Evolutionary conservation across 2,888 invertebrate genomes (phyloP).

Genomic region (Malthinus seriepunctatus): DNA sequence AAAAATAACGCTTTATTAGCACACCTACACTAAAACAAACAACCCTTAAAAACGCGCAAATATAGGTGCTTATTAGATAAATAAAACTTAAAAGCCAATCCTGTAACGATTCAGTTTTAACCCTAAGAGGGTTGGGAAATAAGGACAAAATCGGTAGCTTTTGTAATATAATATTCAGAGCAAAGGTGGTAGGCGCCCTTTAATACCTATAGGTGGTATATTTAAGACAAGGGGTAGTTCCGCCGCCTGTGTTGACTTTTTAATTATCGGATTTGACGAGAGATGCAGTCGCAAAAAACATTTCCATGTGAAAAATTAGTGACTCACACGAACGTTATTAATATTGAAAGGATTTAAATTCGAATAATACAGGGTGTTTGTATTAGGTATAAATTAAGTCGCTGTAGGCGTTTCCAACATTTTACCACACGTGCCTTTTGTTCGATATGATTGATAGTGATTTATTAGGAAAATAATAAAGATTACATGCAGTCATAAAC

Average conservation of each 20-base stretch:
- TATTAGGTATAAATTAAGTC: conserved; percentile 38
- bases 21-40: conserved; percentile 27
- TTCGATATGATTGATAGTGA: conserved; percentile 48
- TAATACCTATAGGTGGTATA: conserved; percentile 15
- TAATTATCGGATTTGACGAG: conserved; percentile 7
- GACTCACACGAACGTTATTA: conserved; percentile 12
- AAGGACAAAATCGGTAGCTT: conserved; percentile 28
- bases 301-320: not conserved
- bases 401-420: conserved; percentile 45
- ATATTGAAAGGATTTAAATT: conserved; percentile 15
- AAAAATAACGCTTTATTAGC: conserved; percentile 20
- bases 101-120: conserved; percentile 5
- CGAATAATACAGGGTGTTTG: conserved; percentile 23
- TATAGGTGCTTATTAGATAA: conserved; percentile 22
- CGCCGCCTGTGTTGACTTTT: conserved; percentile 24
- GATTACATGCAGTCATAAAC: conserved; percentile 42
- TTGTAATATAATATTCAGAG: conserved; percentile 29
- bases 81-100: conserved; percentile 19
- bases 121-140: conserved; percentile 15
- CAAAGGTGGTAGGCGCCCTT: conserved; percentile 26
- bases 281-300: not conserved
- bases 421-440: conserved; percentile 46
- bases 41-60: conserved; percentile 25
- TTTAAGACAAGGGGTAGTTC: conserved; percentile 22
- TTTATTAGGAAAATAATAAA: conserved; percentile 47